Conservation (phyloP, 1,140 invertebrate genomes). For the Drosophila ohnishii region DNA sequence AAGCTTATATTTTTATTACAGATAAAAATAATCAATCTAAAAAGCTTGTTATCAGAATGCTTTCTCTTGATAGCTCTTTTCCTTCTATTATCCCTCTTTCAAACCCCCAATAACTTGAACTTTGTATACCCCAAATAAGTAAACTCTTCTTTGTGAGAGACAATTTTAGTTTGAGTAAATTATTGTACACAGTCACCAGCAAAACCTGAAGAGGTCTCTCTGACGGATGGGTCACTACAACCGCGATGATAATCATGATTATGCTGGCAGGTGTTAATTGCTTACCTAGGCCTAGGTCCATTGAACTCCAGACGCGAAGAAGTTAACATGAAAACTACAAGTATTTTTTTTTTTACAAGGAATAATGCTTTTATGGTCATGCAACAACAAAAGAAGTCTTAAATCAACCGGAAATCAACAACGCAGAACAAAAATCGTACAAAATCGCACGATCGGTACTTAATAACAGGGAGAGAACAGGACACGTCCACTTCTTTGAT, state of each 20-base stretch:
- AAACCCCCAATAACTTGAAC: background rate
- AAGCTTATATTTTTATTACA: background rate
- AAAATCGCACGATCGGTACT: slow-evolving; percentile 18
- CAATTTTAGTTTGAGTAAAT: slow-evolving; percentile 4
- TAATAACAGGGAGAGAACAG: slow-evolving; percentile 36
- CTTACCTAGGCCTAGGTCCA: slow-evolving; percentile 55
- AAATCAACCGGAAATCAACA: slow-evolving; percentile 42
- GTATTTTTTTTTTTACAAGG: slow-evolving; percentile 5
- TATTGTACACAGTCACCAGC: slow-evolving; percentile 16
- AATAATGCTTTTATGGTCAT: slow-evolving; percentile 28
- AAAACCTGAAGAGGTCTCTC: slow-evolving; percentile 35
- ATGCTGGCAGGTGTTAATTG: slow-evolving; percentile 72
- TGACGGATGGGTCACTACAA: slow-evolving; percentile 3
- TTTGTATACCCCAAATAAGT: background rate
- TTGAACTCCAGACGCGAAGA: slow-evolving; percentile 44
- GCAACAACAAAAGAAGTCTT: slow-evolving; percentile 34
- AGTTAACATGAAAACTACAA: slow-evolving; percentile 24
- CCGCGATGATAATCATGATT: slow-evolving; percentile 33
- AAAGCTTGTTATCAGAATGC: background rate
- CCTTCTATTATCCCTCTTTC: background rate
- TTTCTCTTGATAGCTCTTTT: background rate
- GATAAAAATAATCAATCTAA: background rate
- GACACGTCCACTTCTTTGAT: slow-evolving; percentile 29
- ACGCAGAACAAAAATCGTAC: slow-evolving; percentile 22
- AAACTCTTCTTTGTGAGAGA: background rate